Evolutionary conservation across 2,113 vertebrate genomes (phyloP), one percentile per base, ranked within the genome.

Genomic region (Cryptotis parvus): DNA sequence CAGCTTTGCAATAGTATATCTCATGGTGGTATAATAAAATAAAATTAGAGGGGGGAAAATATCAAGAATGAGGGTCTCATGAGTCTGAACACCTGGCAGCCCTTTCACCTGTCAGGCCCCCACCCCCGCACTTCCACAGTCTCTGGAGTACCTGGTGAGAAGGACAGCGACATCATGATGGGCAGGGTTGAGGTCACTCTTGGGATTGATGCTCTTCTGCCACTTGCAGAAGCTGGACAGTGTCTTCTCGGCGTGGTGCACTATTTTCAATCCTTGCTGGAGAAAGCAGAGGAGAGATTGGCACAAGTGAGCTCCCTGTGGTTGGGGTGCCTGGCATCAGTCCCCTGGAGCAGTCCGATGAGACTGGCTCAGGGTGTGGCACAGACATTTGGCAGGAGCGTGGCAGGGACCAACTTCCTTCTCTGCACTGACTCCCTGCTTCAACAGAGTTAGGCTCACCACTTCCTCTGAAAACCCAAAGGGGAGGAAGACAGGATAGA

Each of bases 181-280:
- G n/a, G 98, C 98, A 1, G 99, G 99, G 90, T 99, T 99, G n/a
- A 98, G 96, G 84, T 99, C 99, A 61, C 99, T 99, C 97, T 99
- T 99, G 4, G 99, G 99, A 89, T 99, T 99, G 83, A 99, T 98
- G 83, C 98, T 99, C 96, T 99, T 99, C 96, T 99, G 99, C 99
- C 99, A 99, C 79, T 99, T 99, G 95, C 99, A 99, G 98, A 99
- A 99, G 96, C 99, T 99, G 93, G 98, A 95, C 96, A 99, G 95
- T 11, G 99, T 99, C 83, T 98, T 99, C 97, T 99, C 99, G 37
- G 99, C 99, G 43, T 99, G 98, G 90, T 99, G 99, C 92, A 98
- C 97, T 85, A 99, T 99, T 97, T 99, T 99, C 96, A 99, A 91
- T 16, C 98, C 99, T 98, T 98, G 97, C 98, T 98, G 96, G 88